Conservation (phyloP, 1,140 invertebrate genomes). For the Uloborus diversus region DNA sequence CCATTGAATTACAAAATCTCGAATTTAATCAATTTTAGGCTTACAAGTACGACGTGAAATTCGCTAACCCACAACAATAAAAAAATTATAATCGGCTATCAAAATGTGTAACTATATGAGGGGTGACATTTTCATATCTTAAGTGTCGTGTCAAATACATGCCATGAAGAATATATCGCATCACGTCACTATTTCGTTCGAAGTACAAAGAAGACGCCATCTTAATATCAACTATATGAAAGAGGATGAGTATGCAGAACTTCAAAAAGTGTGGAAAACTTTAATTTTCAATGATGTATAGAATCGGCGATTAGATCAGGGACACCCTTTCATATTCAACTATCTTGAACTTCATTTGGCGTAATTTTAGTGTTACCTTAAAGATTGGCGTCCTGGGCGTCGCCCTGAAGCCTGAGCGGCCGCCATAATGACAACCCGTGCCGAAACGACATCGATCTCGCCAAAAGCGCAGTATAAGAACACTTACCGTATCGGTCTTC, state of each 20-base stretch:
- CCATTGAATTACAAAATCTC: too few relatives aligned
- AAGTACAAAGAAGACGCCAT: constrained; percentile 37
- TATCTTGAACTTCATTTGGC: constrained; percentile 53
- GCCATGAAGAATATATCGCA: too few relatives aligned
- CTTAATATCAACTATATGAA: constrained; percentile 16
- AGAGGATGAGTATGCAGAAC: constrained; percentile 1
- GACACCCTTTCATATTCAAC: constrained; percentile 32
- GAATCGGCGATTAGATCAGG: too few relatives aligned
- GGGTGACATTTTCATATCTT: too few relatives aligned
- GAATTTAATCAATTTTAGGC: too few relatives aligned
- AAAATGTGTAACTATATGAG: too few relatives aligned
- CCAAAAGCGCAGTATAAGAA: constrained; percentile 3
- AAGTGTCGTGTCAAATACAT: too few relatives aligned
- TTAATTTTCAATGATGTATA: too few relatives aligned
- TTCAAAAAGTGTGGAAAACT: too few relatives aligned
- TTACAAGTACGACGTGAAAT: too few relatives aligned
- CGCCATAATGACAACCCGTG: constrained; percentile 45
- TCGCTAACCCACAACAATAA: too few relatives aligned
- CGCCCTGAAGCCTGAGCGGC: constrained; percentile 50
- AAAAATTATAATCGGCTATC: too few relatives aligned
- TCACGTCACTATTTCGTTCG: background rate
- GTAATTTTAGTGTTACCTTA: constrained; percentile 57
- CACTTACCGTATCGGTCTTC: constrained; percentile 38
- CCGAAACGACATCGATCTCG: constrained; percentile 52
- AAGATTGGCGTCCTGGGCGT: constrained; percentile 56